Evolutionary conservation across 2,888 invertebrate species (phyloP).

Genomic region (Ochropleura leucogaster): DNA sequence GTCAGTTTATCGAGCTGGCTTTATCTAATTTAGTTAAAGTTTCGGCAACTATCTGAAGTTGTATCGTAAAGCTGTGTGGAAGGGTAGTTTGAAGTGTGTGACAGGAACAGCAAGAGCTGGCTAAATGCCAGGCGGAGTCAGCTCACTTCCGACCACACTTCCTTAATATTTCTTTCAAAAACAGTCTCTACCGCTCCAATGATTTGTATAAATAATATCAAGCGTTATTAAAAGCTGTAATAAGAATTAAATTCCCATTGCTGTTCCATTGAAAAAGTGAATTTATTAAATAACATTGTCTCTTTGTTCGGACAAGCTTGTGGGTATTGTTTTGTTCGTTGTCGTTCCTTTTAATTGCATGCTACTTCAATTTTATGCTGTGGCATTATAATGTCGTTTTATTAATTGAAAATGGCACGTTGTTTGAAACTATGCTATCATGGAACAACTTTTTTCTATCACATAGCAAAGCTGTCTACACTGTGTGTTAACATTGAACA

Average conservation of each 20-base stretch:
- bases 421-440: conserved; percentile 18
- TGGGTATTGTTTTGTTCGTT: conserved; percentile 28
- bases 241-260: conserved; percentile 25
- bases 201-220: conserved; percentile 69
- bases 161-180: conserved; percentile 72
- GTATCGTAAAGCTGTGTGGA: conserved; percentile 44
- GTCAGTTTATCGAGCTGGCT: conserved; percentile 14
- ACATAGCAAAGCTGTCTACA: not conserved
- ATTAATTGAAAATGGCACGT: conserved; percentile 34
- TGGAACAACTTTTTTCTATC: conserved; percentile 14
- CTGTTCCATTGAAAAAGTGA: not conserved
- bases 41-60: conserved; percentile 32
- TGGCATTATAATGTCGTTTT: conserved; percentile 32
- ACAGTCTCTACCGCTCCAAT: conserved; percentile 55
- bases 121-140: conserved; percentile 69
- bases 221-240: conserved; percentile 57
- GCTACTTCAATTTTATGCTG: conserved; percentile 45
- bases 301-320: conserved; percentile 7
- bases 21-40: conserved; percentile 45
- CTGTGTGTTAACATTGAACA: not conserved
- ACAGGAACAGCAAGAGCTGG: conserved; percentile 70
- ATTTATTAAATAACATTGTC: conserved; percentile 24
- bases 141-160: conserved; percentile 72
- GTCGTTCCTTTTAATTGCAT: conserved; percentile 39
- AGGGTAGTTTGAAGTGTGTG: conserved; percentile 61